Base-by-base conservation (phyloP, 1,140 invertebrate species). In the Bilobella aurantiaca region DNA sequence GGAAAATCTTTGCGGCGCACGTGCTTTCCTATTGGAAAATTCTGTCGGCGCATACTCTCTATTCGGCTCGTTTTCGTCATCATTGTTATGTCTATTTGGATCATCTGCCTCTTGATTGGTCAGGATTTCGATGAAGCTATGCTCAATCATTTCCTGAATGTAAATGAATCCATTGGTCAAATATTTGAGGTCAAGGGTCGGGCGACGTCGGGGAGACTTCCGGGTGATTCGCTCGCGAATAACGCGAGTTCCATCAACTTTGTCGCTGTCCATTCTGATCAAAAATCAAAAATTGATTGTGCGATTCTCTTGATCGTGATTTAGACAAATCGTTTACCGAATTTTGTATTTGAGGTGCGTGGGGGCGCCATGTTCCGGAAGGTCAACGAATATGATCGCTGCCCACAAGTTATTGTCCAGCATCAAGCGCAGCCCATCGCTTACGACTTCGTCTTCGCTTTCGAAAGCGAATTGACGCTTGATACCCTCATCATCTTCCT, bases 121-220 rank as follows among this genome's bases (percentile, higher is more conserved):
- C 3, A 82, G 78, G 16, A 77, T 70, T 62, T 75, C 68, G 59
- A 85, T 83, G 8, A 85, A 79, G 27, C 78, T 77, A 58, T 79
- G 78, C 68, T 85, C 84, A 56, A 85, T 74, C 76, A 84, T 78
- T 67, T 85, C 83, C 75, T 85, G 83, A 3, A 85, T 72, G 71
- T 82, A 84, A 32, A 79, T 78, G 75, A 85, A 85, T 25, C 83
- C 83, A 74, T 76, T 82, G 1, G 78, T 80, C 21, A 83, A 67
- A 71, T 84, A 85, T 70, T 84, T 85, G 21, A 82, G 70, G 70
- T 83, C 81, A 63, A 77, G 75, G 3, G 73, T 65, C 3, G 81
- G 77, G 28, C 75, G 70, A 28, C 75, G 65, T 62, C 83, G 67
- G 0, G 81, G 78, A 2, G 77, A 77, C 53, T 79, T 80, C 1